Evolutionary conservation across 2,797 vertebrate species (phyloP), one percentile per base, ranked within the genome.

Genomic region (Luscinia megarhynchos): DNA sequence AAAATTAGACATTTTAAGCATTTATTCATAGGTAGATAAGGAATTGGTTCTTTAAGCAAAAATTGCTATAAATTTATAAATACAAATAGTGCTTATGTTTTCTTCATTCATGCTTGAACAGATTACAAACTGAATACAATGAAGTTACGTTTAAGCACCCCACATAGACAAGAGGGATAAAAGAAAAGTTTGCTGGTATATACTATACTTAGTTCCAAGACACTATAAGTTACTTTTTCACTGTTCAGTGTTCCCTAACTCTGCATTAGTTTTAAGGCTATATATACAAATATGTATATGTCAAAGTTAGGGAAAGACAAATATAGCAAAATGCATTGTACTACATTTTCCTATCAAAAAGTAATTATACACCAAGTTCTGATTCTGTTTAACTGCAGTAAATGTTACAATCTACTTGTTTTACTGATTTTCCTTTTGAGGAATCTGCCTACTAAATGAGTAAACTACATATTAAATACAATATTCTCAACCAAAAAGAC

Each of bases 251-350:
- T 83, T 97, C 95, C 96, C 97, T 97, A 98, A 97, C 96, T 96
- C 97, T 95, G 96, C 95, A 96, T 97, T 96, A 97, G 95, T 97
- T 98, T 98, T 98, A 98, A 98, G 97, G 96, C 97, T 97, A 97
- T 97, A 98, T 98, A 98, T 97, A 98, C 97, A 98, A 97, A 97
- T 97, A 97, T 90, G 93, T 97, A 90, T 98, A 98, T 96, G 96
- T 97, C 95, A 91, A 97, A 98, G 92, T 97, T 95, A 97, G 95
- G 96, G 89, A 95, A 89, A 96, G 97, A 97, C 96, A 96, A 94
- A 97, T 91, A 94, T 57, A 97, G 97, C 94, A 97, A 98, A 97
- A 96, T 90, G 94, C 93, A 94, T 95, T 73, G 89, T 96, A 97
- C 95, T 96, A 97, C 94, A 80, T 95, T 90, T 97, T 97, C 96